Evolutionary conservation across 2,797 vertebrate species (phyloP).

Genomic region (Tarsius wallacei): DNA sequence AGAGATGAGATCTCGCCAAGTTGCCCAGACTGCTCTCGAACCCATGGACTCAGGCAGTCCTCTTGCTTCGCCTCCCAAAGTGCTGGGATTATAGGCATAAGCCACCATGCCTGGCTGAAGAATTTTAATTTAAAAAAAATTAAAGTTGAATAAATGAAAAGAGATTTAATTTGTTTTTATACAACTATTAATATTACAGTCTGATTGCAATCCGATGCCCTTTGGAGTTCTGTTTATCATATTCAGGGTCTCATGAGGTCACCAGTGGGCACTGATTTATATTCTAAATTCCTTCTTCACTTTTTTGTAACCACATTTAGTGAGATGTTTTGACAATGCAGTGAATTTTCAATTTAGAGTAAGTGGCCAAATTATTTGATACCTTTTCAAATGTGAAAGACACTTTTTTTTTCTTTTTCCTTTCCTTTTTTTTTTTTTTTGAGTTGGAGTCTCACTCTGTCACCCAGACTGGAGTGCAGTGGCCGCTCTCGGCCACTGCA

Average conservation of each 20-base stretch:
- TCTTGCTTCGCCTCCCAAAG: too few relatives aligned
- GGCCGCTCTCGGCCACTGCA: too few relatives aligned
- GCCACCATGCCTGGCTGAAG: too few relatives aligned
- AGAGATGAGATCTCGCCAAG: too few relatives aligned
- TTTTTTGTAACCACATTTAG: neutral
- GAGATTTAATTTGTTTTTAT: neutral
- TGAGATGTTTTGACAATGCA: slow-evolving; percentile 11
- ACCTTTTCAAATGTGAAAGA: neutral
- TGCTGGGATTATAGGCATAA: too few relatives aligned
- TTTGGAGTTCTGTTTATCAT: neutral
- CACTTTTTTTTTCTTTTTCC: neutral
- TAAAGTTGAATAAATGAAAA: slow-evolving; percentile 44
- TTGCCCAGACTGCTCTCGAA: too few relatives aligned
- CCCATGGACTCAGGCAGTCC: too few relatives aligned
- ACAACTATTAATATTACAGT: neutral
- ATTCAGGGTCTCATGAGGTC: neutral
- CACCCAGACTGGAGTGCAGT: too few relatives aligned
- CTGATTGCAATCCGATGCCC: neutral
- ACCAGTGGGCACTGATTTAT: slow-evolving; percentile 31
- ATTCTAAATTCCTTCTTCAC: neutral
- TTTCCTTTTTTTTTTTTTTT: too few relatives aligned
- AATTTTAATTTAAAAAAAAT: neutral
- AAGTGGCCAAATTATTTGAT: neutral
- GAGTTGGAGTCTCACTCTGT: too few relatives aligned
- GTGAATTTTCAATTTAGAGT: neutral